Conservation (phyloP, 2,888 invertebrate species). For the Apodemia hepburni region DNA sequence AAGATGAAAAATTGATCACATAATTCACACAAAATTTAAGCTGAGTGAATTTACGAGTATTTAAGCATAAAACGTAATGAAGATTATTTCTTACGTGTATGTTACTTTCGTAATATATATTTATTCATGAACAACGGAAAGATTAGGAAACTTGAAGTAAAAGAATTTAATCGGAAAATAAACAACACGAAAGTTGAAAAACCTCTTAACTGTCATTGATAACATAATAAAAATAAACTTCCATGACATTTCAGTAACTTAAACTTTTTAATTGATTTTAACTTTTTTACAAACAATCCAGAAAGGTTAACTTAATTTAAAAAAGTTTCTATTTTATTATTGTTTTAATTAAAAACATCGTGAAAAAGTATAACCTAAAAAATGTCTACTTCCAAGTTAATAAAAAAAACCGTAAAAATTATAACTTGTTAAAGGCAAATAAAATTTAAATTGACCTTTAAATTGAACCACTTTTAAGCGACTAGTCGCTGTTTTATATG, state of each 20-base stretch:
- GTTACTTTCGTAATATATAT: neutral
- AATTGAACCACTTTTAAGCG: too few species aligned
- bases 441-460: too few species aligned
- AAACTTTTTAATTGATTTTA: neutral
- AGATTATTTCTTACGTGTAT: neutral
- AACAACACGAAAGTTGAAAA: neutral
- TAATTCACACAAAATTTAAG: too few species aligned
- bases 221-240: neutral
- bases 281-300: neutral
- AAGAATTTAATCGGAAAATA: neutral
- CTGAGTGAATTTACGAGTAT: neutral
- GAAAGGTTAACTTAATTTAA: too few species aligned
- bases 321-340: too few species aligned
- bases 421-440: too few species aligned
- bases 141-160: neutral
- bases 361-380: too few species aligned
- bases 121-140: neutral
- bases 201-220: neutral
- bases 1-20: too few species aligned
- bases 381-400: too few species aligned
- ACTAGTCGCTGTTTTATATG: too few species aligned
- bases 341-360: too few species aligned
- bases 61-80: neutral
- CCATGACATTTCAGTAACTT: neutral
- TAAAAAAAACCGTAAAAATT: too few species aligned